Evolutionary conservation across 2,888 invertebrate species (phyloP), one percentile per base, ranked within the genome.

Genomic region (Epistrophe grossulariae): DNA sequence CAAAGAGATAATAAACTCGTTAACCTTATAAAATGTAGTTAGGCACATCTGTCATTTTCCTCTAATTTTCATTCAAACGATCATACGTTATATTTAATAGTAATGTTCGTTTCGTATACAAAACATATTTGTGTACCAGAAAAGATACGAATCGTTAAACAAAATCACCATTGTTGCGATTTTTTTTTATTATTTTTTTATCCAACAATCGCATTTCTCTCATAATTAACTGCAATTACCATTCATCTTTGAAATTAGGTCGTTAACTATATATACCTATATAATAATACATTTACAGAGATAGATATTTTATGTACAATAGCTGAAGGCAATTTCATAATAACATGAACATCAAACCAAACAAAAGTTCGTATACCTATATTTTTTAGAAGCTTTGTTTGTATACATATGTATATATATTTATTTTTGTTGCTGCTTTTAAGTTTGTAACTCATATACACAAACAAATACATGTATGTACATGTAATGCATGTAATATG

Each of bases 171-270:
- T 66, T 24, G 17, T 68, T 55, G 28, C 9, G 11, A 31, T 31
- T 31, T 52, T 57, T 19, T 38, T 45, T 19, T 19, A 24, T 17
- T 13, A 3, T 55, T 10, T 31, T 43, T 15, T 4, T 2, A 9
- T 2, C 45, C 45, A 59, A 57, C 52, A 64, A 31, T 66, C 45
- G 19, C 57, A 59, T 55, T 66, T 57, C 45, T 57, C 45, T 19
- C 76, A 57, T 66, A 77, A 68, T 78, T 70, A 60, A 50, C 31
- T 78, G 48, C 38, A 78, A 78, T 78, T 70, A 50, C 40, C 70
- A 60, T 70, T 78, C 59, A 70, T 78, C 60, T 50, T 24, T 17
- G 38, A 70, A 78, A 78, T 60, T 78, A 35, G 70, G 70, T 50
- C 70, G 48, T 48, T 70, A 59, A 40, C 35, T 66, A 28, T 13